These are phyloP conservation scores for Anguilla obscura DNA, from an alignment of 2,797 vertebrate species.

Conservation along the genomic window DNA sequence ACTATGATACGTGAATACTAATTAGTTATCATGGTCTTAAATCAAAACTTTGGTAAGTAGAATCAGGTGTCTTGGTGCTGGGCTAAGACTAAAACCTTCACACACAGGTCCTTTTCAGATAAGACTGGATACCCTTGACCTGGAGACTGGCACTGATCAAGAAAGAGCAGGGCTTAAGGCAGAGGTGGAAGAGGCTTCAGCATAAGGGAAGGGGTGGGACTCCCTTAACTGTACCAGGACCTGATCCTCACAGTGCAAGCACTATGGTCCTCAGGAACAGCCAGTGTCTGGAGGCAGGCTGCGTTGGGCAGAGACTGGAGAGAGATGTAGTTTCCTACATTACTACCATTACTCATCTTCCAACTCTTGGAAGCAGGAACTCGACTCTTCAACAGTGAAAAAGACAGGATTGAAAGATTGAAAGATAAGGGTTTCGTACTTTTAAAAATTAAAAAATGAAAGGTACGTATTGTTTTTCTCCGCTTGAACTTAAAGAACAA, in stretches of 20 bases:
- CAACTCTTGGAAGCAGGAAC: not conserved
- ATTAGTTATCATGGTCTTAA: too few species aligned
- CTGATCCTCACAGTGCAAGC: not conserved
- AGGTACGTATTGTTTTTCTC: not conserved
- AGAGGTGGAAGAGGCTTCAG: not conserved
- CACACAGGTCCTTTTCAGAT: not conserved
- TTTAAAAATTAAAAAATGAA: not conserved
- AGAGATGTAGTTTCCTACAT: not conserved
- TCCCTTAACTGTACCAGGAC: not conserved
- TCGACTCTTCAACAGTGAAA: not conserved
- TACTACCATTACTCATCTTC: not conserved
- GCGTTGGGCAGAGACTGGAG: not conserved
- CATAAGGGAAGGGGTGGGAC: not conserved
- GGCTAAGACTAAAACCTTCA: not conserved
- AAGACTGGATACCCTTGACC: not conserved
- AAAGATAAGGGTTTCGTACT: not conserved
- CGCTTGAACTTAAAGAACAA: not conserved
- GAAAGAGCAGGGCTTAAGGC: not conserved
- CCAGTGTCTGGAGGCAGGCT: not conserved
- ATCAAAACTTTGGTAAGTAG: not conserved
- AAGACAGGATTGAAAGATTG: not conserved
- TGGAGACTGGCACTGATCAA: not conserved
- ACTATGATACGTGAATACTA: not conserved
- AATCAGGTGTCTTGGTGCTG: not conserved
- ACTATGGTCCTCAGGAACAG: not conserved